phyloP scores from a whole-genome alignment of 2,797 vertebrate species.

The Catamblyrhynchus diadema region DNA sequence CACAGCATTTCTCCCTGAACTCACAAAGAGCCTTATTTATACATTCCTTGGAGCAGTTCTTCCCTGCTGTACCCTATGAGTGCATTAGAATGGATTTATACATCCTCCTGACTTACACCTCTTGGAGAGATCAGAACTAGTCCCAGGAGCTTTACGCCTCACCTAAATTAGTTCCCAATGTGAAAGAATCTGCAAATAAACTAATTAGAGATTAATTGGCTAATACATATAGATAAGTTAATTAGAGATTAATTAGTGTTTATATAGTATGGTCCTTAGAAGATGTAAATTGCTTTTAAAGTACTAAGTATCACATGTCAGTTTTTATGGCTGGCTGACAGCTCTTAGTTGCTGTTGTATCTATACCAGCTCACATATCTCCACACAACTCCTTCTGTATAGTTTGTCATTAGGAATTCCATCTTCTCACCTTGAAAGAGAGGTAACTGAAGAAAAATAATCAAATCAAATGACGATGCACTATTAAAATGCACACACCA shows the following conservation, averaged over 20 bases:
- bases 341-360: neutral
- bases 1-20: neutral
- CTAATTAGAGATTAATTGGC: conserved; percentile 58
- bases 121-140: conserved; percentile 15
- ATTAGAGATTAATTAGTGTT: conserved; percentile 57
- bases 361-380: neutral
- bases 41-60: conserved; percentile 21
- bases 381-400: neutral
- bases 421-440: neutral
- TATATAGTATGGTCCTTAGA: conserved; percentile 32
- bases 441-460: neutral
- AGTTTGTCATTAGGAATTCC: neutral
- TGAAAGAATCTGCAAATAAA: conserved; percentile 57
- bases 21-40: conserved; percentile 7
- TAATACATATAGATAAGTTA: conserved; percentile 63
- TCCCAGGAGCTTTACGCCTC: conserved; percentile 28
- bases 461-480: neutral
- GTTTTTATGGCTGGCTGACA: neutral
- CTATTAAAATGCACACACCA: neutral
- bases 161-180: conserved; percentile 40
- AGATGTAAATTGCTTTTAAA: conserved; percentile 47
- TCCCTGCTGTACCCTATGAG: neutral
- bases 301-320: neutral
- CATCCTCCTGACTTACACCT: neutral
- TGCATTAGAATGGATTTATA: neutral